Base-by-base conservation (phyloP, 2,888 invertebrate genomes). In the Tenthredo distinguenda region DNA sequence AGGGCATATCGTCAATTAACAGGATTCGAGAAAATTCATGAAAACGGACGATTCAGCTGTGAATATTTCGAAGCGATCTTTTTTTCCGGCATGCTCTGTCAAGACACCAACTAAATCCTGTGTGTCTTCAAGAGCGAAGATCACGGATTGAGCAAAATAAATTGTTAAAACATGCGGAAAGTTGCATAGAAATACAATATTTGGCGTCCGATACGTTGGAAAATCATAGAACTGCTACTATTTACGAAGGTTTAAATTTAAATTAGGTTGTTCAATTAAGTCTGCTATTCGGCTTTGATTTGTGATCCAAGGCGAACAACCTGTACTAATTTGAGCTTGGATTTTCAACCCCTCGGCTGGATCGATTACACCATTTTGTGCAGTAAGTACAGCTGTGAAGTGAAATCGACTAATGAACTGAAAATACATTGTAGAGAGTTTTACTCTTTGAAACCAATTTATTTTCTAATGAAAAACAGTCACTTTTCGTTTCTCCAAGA, bases 221-320 rank as follows among this genome's bases (percentile, higher is more conserved):
- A 43, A 43, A 43, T 43, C 34, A 34, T 34, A 34, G 40, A 5
- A 40, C 40, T 40, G 40, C 6, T 40, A 40, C 9, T 40, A 40
- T 40, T 40, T 6, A 40, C 40, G 40, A 40, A 40, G n/a, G 79
- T 79, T 58, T 58, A 18, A 34, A 79, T 79, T 37, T 37, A 40
- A 21, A 47, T 37, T 34, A n/a, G 2, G 58, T 79, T 79, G 37
- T 50, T 37, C 31, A 58, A 55, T 58, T 55, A 58, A 58, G 34
- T 55, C 21, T 79, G 3, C 40, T 58, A n/a, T 55, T 15, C 21
- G 34, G 55, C 79, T 79, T 37, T 15, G 58, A 34, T 79, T 79
- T 79, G 34, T 37, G 79, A 79, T 26, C 34, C n/a, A 47, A 58
- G n/a, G 34, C 37, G 7, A 58, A 55, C 21, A 37, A 58, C 58